Percentiles rank a stretch among this genome's conserved stretches.
Evolutionary conservation across 2,888 invertebrate species (phyloP).

Genomic region (Chrysodeixis includens): DNA sequence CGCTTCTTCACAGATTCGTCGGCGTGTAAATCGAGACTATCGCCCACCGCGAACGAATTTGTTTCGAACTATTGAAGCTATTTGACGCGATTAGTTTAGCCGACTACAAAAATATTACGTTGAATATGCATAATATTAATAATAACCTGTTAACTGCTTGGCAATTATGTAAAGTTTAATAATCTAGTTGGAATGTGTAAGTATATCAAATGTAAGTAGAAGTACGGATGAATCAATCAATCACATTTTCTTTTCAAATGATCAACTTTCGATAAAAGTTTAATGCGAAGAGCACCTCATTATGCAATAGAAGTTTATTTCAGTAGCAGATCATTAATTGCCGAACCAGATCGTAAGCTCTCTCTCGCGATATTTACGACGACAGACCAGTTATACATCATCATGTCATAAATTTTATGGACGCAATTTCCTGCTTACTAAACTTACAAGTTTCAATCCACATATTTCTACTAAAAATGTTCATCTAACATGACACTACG

Average conservation of each 20-base stretch:
- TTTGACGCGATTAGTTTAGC: constrained; percentile 61
- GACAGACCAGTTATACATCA: constrained; percentile 62
- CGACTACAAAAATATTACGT: background rate
- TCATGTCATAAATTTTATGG: constrained; percentile 65
- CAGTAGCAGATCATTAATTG: constrained; percentile 47
- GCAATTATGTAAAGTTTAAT: no score
- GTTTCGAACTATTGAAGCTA: constrained; percentile 63
- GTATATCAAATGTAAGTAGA: no score
- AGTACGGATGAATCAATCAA: no score
- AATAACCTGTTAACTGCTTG: no score
- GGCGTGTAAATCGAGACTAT: constrained; percentile 49
- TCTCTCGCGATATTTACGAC: constrained; percentile 61
- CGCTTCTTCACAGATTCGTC: constrained; percentile 39
- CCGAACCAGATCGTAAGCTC: constrained; percentile 54
- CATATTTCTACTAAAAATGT: constrained; percentile 41
- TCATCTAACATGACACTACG: constrained; percentile 20
- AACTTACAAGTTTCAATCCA: constrained; percentile 55
- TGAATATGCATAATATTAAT: no score
- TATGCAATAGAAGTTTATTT: constrained; percentile 55
- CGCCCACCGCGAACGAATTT: constrained; percentile 57
- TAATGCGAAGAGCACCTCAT: constrained; percentile 49
- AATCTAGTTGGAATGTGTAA: no score
- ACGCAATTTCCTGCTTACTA: constrained; percentile 66
- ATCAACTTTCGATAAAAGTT: background rate
- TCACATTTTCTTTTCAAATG: background rate